Percentiles rank a stretch among this genome's conserved stretches.
phyloP scores from a whole-genome alignment of 2,113 vertebrate species.

The Salvelinus fontinalis region DNA sequence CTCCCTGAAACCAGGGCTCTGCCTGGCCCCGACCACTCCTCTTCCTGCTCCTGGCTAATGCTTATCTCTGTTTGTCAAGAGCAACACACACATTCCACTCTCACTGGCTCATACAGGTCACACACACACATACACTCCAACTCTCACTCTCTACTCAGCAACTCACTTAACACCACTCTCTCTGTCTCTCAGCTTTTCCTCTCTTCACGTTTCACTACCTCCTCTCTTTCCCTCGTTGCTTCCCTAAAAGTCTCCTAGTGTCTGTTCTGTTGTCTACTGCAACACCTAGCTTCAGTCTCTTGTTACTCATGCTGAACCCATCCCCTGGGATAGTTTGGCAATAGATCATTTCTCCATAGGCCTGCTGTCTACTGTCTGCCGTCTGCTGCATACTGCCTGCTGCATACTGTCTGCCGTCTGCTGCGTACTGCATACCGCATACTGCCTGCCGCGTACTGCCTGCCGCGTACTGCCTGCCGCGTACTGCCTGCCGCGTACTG shows the following conservation, averaged over 20 bases:
- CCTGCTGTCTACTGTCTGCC: no score
- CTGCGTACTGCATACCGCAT: no score
- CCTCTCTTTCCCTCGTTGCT: not conserved
- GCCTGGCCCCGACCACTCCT: not conserved
- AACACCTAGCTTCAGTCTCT: no score
- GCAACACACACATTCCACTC: slow-evolving; percentile 14
- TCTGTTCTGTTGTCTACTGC: slow-evolving; percentile 15
- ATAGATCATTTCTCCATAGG: no score
- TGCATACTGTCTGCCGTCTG: no score
- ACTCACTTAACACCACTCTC: not conserved
- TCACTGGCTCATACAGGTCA: slow-evolving; percentile 25
- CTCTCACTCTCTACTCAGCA: slow-evolving; percentile 4
- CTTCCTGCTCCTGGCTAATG: not conserved
- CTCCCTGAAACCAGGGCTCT: not conserved
- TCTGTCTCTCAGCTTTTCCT: not conserved
- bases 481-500: no score
- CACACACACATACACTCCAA: slow-evolving; percentile 5
- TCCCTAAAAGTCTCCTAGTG: not conserved
- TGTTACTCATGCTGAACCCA: no score
- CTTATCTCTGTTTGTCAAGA: slow-evolving; percentile 55
- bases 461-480: no score
- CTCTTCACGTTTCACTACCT: not conserved
- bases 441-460: no score
- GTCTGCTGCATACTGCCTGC: no score
- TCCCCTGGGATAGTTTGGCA: no score